phyloP scores from a whole-genome alignment of 2,113 vertebrate genomes.

The Tachysurus fulvidraco region DNA sequence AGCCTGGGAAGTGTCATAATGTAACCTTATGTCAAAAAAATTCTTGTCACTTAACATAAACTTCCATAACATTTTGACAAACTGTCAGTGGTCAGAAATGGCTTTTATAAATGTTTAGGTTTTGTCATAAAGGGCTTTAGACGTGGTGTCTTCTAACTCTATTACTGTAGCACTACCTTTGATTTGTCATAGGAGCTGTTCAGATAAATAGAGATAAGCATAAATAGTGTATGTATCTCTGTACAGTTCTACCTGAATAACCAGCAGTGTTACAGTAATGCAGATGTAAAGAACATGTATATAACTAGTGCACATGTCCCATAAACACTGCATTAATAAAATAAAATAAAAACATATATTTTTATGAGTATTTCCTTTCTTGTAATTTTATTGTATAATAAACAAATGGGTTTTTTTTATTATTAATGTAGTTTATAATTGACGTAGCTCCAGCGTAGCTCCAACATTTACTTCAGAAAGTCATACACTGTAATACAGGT shows the following conservation, averaged over 20 bases:
- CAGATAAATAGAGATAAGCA: neutral
- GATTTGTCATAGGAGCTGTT: neutral
- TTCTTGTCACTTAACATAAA: neutral
- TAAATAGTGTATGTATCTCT: neutral
- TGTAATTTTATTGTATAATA: neutral
- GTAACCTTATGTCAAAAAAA: neutral
- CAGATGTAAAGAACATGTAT: neutral
- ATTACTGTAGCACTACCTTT: neutral
- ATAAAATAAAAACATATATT: neutral
- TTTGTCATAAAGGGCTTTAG: neutral
- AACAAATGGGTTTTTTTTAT: neutral
- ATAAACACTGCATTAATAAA: neutral
- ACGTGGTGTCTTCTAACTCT: neutral
- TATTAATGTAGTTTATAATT: neutral
- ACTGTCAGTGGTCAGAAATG: neutral
- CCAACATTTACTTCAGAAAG: neutral
- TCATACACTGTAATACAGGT: too few relatives aligned
- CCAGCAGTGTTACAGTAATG: neutral
- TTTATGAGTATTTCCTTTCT: neutral
- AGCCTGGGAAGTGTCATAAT: neutral
- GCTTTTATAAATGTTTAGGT: neutral
- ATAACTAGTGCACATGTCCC: neutral
- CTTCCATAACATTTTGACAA: neutral
- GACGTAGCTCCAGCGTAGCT: neutral
- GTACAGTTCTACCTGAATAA: neutral